These are phyloP conservation scores for Pygathrix nemaeus DNA, from an alignment of 2,113 vertebrate genomes.

Conservation along the genomic window DNA sequence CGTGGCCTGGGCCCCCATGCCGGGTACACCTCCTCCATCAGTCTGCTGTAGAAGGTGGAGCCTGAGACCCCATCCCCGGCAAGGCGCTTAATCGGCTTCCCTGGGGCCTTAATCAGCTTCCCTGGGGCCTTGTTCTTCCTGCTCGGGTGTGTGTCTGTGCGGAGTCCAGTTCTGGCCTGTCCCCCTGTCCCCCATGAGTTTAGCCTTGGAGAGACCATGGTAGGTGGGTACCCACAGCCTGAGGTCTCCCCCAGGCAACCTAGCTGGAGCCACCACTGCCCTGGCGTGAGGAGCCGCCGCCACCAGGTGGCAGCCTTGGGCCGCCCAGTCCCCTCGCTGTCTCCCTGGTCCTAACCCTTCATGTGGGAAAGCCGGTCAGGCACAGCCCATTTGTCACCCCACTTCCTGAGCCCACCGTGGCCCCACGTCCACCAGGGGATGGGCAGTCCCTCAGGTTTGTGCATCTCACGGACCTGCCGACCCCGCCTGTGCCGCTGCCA, in stretches of 20 bases:
- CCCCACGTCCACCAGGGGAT: not conserved
- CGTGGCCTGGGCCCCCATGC: not conserved
- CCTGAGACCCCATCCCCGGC: too few relatives aligned
- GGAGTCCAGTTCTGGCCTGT: not conserved
- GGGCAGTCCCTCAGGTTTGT: not conserved
- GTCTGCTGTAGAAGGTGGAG: not conserved
- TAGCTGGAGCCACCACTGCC: accelerated
- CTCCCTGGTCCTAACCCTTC: not conserved
- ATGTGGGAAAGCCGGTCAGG: accelerated
- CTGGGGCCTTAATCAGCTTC: not conserved
- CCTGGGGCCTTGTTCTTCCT: not conserved
- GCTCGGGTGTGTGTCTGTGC: not conserved
- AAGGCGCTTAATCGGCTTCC: too few relatives aligned
- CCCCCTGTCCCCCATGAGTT: accelerated
- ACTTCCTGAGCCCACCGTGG: not conserved
- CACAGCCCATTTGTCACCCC: accelerated
- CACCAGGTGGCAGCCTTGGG: conserved; percentile 53
- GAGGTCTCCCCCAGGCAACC: accelerated
- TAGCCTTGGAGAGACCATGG: too few relatives aligned
- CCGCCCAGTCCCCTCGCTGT: not conserved
- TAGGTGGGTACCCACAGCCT: not conserved
- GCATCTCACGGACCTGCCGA: not conserved
- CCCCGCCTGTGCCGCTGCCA: too few relatives aligned
- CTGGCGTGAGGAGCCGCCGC: not conserved
- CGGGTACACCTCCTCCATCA: accelerated